phyloP scores from a whole-genome alignment of 2,888 invertebrate species.

The Lasioglossum morio region DNA sequence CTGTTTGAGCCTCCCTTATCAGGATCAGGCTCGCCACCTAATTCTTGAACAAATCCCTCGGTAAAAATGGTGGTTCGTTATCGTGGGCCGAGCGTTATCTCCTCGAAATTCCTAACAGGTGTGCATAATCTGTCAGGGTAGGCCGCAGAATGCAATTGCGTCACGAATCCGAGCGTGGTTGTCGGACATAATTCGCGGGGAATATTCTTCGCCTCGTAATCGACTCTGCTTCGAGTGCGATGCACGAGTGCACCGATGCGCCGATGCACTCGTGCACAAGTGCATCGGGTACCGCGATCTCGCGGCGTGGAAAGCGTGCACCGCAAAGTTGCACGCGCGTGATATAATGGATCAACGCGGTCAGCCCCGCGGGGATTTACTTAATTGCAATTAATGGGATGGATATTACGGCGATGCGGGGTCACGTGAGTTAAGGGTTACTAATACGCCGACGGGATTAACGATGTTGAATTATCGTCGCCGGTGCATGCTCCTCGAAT shows the following conservation, averaged over 20 bases:
- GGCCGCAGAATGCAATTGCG: not conserved
- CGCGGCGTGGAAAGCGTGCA: constrained; percentile 62
- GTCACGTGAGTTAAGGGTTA: constrained; percentile 81
- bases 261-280: not conserved
- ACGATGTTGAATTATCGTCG: constrained; percentile 83
- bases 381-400: constrained; percentile 85
- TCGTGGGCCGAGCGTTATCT: constrained; percentile 17
- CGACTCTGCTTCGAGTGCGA: constrained; percentile 2
- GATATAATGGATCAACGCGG: constrained; percentile 74
- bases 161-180: constrained; percentile 23
- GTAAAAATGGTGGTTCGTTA: not conserved
- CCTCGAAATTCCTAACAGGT: constrained; percentile 16
- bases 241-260: constrained; percentile 15
- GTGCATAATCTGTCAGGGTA: not conserved
- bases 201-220: constrained; percentile 30
- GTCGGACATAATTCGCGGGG: constrained; percentile 15
- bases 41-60: constrained; percentile 17
- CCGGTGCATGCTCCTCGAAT: constrained; percentile 45
- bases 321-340: constrained; percentile 54
- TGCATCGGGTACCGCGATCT: not conserved
- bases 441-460: constrained; percentile 83
- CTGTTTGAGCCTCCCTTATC: constrained; percentile 3
- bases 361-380: constrained; percentile 77
- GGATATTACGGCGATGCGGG: constrained; percentile 81
- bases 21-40: not conserved